These are phyloP conservation scores for Benthosema pterotum DNA, from an alignment of 2,797 vertebrate species.

Conservation along the genomic window DNA sequence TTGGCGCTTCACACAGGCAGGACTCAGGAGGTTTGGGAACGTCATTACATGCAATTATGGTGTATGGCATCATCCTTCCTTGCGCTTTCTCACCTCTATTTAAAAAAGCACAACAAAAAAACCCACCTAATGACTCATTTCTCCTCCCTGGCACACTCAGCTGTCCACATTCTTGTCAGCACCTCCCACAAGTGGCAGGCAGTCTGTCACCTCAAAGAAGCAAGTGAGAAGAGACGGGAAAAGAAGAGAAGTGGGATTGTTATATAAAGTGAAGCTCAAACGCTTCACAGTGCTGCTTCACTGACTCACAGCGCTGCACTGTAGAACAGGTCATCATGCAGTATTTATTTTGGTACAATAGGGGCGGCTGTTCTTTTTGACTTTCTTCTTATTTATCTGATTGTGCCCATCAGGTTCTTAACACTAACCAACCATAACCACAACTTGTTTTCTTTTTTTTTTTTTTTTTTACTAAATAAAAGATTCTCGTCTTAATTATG, in stretches of 20 bases:
- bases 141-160: constrained; percentile 74
- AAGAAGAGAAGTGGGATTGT: constrained; percentile 64
- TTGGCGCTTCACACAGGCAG: not conserved
- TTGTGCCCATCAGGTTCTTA: no score
- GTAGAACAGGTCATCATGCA: not conserved
- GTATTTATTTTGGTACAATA: no score
- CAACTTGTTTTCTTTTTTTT: no score
- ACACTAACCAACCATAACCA: no score
- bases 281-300: constrained; percentile 37
- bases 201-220: constrained; percentile 53
- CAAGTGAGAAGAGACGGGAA: constrained; percentile 34
- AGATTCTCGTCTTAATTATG: no score
- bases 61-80: constrained; percentile 68
- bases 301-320: not conserved
- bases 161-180: constrained; percentile 78
- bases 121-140: constrained; percentile 76
- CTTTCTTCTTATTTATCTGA: no score
- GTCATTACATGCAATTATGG: constrained; percentile 55
- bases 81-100: constrained; percentile 80
- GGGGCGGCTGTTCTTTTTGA: no score
- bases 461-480: no score
- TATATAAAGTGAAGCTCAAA: constrained; percentile 70
- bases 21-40: no score
- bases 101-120: constrained; percentile 57
- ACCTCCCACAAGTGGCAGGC: constrained; percentile 71